Conservation (phyloP, 2,888 invertebrate genomes). For the Hermaeophaga mercurialis region DNA sequence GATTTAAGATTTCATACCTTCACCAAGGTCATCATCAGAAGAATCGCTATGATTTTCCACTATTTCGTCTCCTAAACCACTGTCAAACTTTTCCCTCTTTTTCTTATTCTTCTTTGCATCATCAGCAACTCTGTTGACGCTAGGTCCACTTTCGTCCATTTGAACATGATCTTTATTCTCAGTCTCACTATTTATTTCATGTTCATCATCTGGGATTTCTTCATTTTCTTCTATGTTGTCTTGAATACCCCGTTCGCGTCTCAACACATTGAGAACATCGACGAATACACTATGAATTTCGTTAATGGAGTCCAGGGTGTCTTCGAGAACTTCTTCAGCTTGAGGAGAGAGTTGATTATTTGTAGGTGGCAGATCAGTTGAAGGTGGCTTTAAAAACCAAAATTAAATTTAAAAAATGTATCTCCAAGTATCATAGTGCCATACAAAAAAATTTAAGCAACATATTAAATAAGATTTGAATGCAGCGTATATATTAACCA, state of each 20-base stretch:
- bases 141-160: slow-evolving; percentile 19
- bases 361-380: neutral
- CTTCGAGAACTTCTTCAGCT: slow-evolving; percentile 23
- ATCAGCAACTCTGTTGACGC: slow-evolving; percentile 3
- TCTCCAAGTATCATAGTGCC: no score
- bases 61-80: slow-evolving; percentile 64
- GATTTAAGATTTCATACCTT: slow-evolving; percentile 20
- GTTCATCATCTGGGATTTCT: neutral
- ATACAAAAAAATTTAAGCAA: no score
- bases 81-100: slow-evolving; percentile 66
- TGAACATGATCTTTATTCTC: slow-evolving; percentile 6
- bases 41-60: slow-evolving; percentile 38
- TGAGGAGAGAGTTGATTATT: slow-evolving; percentile 11
- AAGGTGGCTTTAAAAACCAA: neutral
- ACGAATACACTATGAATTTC: slow-evolving; percentile 34
- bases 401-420: no score
- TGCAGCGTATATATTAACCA: no score
- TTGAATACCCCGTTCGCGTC: slow-evolving; percentile 28
- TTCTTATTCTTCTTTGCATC: slow-evolving; percentile 34
- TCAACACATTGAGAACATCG: slow-evolving; percentile 35
- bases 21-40: slow-evolving; percentile 34
- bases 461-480: no score
- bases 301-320: slow-evolving; percentile 27
- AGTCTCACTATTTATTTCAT: slow-evolving; percentile 8
- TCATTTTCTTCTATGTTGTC: slow-evolving; percentile 12